Evolutionary conservation across 2,113 vertebrate species (phyloP), one percentile per base, ranked within the genome.

Genomic region (Grantiella picta): DNA sequence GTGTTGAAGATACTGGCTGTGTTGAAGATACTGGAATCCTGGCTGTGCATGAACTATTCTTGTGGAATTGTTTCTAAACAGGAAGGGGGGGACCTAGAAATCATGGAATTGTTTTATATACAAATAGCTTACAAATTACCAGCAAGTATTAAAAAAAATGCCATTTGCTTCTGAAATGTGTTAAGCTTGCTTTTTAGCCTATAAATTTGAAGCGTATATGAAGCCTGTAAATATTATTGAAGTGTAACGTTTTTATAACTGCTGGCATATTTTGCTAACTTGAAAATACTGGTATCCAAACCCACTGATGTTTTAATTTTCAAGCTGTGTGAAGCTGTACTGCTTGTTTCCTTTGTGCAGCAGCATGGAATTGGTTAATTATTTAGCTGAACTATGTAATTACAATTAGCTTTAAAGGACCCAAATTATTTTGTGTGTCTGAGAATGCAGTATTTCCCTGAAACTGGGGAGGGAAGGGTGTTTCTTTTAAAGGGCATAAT

Each of bases 381-480:
- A 92, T 92, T 95, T 78, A 89, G 82, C 80, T 68, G 61, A 90
- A 93, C 86, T 92, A 15, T 94, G 69, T 84, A 86, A 89, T 91
- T 80, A 42, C 45, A 61, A 44, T 92, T 77, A 86, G 56, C 75
- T 93, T 95, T 80, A 90, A 83, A 89, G 80, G 69, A 70, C 52
- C 28, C 35, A 31, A 44, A 19, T 86, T 47, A 47, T 53, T 83
- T 63, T 76, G n/a, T 59, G 18, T 59, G 64, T 86, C 66, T 82
- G 80, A 84, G 82, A 65, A 70, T 52, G 83, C 82, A n/a, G 50
- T 25, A 9, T 79, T 56, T 85, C 54, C 60, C 33, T 87, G 28
- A 52, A 60, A 50, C 50, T 88, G 78, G 72, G 57, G 53, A 94
- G 54, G 65, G 72, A 85, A 80, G 68, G 59, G 68, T 85, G 72